A percentile compares a stretch with the other conserved stretches of the same genome.
Conservation (phyloP, 1,140 invertebrate species). For the Drosophila jambulina region DNA sequence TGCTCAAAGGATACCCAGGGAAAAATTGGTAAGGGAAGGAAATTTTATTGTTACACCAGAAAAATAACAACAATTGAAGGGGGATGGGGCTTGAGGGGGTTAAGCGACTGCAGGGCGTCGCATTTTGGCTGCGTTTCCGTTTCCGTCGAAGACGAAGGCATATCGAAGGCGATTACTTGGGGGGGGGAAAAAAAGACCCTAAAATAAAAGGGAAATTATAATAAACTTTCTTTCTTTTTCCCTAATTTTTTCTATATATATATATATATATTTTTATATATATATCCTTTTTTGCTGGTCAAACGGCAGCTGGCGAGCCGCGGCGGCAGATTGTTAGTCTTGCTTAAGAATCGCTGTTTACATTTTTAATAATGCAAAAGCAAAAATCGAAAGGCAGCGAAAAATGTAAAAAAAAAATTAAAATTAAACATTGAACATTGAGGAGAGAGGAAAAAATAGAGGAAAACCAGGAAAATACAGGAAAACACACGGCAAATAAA, state of each 20-base stretch:
- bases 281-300: slow-evolving; percentile 25
- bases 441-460: not conserved
- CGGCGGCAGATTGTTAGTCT: slow-evolving; percentile 33
- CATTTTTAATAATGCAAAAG: slow-evolving; percentile 75
- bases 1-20: slow-evolving; percentile 24
- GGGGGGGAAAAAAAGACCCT: slow-evolving; percentile 11
- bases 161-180: slow-evolving; percentile 67
- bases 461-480: not conserved
- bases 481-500: not conserved
- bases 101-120: slow-evolving; percentile 65
- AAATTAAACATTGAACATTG: slow-evolving; percentile 63
- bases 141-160: slow-evolving; percentile 66
- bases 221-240: slow-evolving; percentile 59
- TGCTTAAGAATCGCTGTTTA: slow-evolving; percentile 58
- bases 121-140: slow-evolving; percentile 81
- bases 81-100: not conserved
- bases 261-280: no score
- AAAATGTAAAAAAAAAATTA: slow-evolving; percentile 44
- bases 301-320: slow-evolving; percentile 46
- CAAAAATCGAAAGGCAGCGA: slow-evolving; percentile 57
- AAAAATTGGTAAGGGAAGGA: slow-evolving; percentile 42
- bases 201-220: slow-evolving; percentile 67
- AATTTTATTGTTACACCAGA: slow-evolving; percentile 81
- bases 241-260: not conserved
- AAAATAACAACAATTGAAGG: slow-evolving; percentile 69